Evolutionary conservation across 2,113 vertebrate genomes (phyloP).

Genomic region (Elaphurus davidianus): DNA sequence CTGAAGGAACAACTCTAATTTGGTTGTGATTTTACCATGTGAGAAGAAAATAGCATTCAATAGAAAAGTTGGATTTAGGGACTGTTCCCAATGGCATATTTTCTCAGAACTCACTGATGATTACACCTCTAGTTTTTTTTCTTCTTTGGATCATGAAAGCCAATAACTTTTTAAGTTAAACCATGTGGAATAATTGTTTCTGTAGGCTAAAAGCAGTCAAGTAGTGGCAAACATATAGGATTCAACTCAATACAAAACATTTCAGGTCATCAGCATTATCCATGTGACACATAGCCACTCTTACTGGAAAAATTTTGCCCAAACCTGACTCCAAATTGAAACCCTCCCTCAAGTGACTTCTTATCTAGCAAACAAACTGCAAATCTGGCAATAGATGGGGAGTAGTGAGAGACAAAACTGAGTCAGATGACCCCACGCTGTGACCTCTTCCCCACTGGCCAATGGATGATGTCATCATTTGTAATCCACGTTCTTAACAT

Average conservation of each 20-base stretch:
- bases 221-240: not conserved
- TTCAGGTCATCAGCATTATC: not conserved
- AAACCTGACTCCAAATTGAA: not conserved
- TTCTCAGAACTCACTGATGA: not conserved
- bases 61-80: not conserved
- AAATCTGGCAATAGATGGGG: fast-evolving
- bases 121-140: not conserved
- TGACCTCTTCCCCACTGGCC: not conserved
- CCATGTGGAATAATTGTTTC: not conserved
- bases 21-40: not conserved
- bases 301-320: not conserved
- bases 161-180: not conserved
- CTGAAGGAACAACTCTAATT: not conserved
- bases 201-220: not conserved
- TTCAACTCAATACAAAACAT: not conserved
- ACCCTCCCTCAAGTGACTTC: not conserved
- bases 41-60: not conserved
- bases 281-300: fast-evolving
- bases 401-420: not conserved
- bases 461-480: not conserved
- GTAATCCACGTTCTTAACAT: not conserved
- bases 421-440: fast-evolving
- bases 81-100: not conserved
- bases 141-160: not conserved
- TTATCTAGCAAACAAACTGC: not conserved